Conservation (phyloP, 2,113 vertebrate genomes). For the Cnemophilus loriae region DNA sequence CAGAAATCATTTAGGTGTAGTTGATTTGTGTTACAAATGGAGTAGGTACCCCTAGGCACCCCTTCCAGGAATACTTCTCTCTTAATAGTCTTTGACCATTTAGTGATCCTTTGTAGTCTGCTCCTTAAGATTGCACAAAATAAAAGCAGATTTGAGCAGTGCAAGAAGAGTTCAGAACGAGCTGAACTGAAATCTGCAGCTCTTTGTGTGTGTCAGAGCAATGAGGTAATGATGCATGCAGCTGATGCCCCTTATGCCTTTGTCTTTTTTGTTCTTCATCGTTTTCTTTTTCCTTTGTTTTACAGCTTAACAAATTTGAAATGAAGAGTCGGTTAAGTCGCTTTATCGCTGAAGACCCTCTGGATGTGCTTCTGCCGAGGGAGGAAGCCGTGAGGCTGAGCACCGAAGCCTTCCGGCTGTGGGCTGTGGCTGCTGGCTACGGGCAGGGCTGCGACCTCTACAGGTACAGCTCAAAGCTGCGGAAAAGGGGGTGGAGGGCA, state of each 20-base stretch:
- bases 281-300: neutral
- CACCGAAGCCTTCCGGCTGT: constrained; percentile 86
- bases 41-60: neutral
- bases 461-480: constrained; percentile 68
- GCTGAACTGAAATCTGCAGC: neutral
- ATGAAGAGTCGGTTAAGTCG: constrained; percentile 79
- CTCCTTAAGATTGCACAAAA: neutral
- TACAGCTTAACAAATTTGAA: constrained; percentile 70
- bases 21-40: neutral
- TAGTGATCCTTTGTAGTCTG: neutral
- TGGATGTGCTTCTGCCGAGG: constrained; percentile 78
- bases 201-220: neutral
- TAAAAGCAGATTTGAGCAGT: neutral
- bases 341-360: constrained; percentile 81
- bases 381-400: constrained; percentile 79
- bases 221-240: neutral
- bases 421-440: constrained; percentile 85
- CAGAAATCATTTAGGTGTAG: neutral
- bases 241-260: neutral
- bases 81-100: neutral
- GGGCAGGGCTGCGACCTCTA: constrained; percentile 88
- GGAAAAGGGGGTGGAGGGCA: neutral
- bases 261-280: neutral
- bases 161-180: neutral
- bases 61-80: neutral